Evolutionary conservation across 2,113 vertebrate species (phyloP).

Genomic region (Phrynosoma platyrhinos): DNA sequence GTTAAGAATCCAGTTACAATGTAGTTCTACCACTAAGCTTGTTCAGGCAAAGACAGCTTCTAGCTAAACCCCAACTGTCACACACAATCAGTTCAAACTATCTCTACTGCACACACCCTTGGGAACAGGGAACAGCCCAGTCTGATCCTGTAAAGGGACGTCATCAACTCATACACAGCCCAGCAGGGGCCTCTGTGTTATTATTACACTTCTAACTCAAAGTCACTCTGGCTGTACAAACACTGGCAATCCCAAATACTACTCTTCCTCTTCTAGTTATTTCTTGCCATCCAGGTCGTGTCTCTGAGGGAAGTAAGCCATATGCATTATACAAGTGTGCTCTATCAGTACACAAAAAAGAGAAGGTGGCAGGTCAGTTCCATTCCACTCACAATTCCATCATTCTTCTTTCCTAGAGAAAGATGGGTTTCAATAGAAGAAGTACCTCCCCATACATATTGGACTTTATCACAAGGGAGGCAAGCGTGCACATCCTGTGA

Average conservation of each 20-base stretch:
- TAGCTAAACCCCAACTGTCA: constrained; percentile 26
- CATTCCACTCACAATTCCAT: too few species aligned
- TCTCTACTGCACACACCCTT: not conserved
- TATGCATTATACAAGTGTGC: not conserved
- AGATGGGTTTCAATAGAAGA: too few species aligned
- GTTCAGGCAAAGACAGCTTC: not conserved
- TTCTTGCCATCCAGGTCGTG: not conserved
- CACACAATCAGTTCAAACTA: not conserved
- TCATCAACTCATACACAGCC: not conserved
- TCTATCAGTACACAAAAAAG: too few species aligned
- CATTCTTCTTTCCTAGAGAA: too few species aligned
- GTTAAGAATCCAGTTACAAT: not conserved
- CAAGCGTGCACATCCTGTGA: too few species aligned
- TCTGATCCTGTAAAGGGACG: not conserved
- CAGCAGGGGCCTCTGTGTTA: not conserved
- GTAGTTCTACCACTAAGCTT: not conserved
- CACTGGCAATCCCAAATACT: not conserved
- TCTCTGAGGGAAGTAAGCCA: not conserved
- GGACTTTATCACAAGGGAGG: too few species aligned
- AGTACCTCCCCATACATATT: too few species aligned
- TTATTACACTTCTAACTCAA: not conserved
- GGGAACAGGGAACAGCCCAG: not conserved
- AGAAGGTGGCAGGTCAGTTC: too few species aligned
- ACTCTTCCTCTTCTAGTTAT: not conserved
- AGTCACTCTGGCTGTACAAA: not conserved